A percentile compares a stretch with the other conserved stretches of the same genome.
Conservation (phyloP, 2,797 vertebrate species). For the Parotocinclus haroldoi region DNA sequence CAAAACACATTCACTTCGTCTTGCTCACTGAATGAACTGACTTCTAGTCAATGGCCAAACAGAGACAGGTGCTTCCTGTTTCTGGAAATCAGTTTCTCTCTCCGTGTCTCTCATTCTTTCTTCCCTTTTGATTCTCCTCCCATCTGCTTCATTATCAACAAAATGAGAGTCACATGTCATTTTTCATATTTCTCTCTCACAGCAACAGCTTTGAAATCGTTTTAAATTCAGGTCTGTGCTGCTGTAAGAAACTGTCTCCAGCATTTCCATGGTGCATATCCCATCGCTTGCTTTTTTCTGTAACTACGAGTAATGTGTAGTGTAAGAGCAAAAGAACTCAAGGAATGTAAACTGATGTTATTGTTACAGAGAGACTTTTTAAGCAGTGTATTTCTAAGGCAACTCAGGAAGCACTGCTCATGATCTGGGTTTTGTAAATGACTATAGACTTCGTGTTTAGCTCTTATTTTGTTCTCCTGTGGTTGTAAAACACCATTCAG, state of each 20-base stretch:
- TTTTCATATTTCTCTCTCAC: slow-evolving; percentile 31
- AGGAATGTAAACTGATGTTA: slow-evolving; percentile 27
- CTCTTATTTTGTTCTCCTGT: background rate
- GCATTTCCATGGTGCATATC: slow-evolving; percentile 10
- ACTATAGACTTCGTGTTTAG: too few relatives aligned
- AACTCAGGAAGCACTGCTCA: background rate
- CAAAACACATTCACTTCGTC: slow-evolving; percentile 51
- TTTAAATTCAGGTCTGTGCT: background rate
- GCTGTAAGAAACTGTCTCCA: slow-evolving; percentile 19
- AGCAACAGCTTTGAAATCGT: slow-evolving; percentile 25
- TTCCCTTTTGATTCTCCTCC: slow-evolving; percentile 20
- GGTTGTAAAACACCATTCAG: background rate
- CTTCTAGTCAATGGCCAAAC: slow-evolving; percentile 51
- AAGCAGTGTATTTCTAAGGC: background rate
- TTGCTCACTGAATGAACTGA: slow-evolving; percentile 51
- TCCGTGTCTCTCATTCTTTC: slow-evolving; percentile 20
- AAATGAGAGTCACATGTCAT: slow-evolving; percentile 17
- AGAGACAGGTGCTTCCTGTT: slow-evolving; percentile 59
- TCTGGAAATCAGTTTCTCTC: slow-evolving; percentile 39
- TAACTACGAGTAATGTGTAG: slow-evolving; percentile 4
- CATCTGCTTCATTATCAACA: slow-evolving; percentile 35
- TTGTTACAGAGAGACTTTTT: slow-evolving; percentile 18
- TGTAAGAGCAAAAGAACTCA: slow-evolving; percentile 4
- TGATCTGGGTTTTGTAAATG: background rate
- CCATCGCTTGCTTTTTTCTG: slow-evolving; percentile 8